Evolutionary conservation across 2,113 vertebrate species (phyloP).

Genomic region (Opisthocomus hoazin): DNA sequence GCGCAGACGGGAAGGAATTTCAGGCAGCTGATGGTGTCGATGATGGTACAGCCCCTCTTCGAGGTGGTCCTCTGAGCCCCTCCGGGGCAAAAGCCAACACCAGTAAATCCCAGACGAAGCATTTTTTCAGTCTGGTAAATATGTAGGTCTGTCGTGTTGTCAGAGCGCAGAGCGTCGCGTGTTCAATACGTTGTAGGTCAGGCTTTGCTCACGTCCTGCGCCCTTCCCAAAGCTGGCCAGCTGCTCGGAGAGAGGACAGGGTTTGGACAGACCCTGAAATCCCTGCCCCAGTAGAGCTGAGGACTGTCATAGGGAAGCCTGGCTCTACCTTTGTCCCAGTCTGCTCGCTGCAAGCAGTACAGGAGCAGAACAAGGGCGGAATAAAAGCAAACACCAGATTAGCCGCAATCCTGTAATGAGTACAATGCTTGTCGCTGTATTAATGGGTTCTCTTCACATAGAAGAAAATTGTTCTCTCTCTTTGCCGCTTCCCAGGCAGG

Average conservation of each 20-base stretch:
- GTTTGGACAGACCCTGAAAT: background rate
- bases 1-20: conserved; percentile 7
- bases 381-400: conserved; percentile 57
- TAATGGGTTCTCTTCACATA: conserved; percentile 5
- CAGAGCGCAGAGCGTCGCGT: background rate
- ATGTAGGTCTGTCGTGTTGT: background rate
- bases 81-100: background rate
- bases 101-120: background rate
- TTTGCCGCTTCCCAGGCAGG: conserved; percentile 12
- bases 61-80: background rate
- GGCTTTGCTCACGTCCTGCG: background rate
- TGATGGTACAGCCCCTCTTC: background rate
- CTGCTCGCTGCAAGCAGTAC: conserved; percentile 16
- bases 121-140: conserved; percentile 31
- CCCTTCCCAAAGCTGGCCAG: background rate
- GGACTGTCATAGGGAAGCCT: background rate
- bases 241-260: background rate
- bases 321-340: background rate
- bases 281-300: background rate
- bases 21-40: background rate
- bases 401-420: conserved; percentile 56
- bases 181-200: background rate
- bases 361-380: conserved; percentile 26
- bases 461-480: conserved; percentile 10
- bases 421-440: conserved; percentile 35